Evolutionary conservation across 1,140 invertebrate genomes (phyloP), one percentile per base, ranked within the genome.

Genomic region (Hestina assimilis): DNA sequence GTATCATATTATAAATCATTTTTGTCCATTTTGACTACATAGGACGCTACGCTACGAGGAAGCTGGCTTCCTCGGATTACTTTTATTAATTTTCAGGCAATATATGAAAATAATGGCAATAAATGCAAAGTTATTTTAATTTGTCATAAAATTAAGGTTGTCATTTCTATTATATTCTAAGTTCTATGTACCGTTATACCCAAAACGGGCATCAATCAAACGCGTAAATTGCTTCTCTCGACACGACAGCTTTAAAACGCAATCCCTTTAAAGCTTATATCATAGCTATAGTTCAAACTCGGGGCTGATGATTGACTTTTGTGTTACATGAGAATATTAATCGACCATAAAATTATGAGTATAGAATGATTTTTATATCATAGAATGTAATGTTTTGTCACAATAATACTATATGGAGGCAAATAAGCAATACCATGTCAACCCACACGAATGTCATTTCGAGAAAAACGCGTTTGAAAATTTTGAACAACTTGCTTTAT

Each of bases 131-230:
- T n/a, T n/a, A n/a, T n/a, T n/a, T n/a, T n/a, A n/a, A n/a, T n/a
- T n/a, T n/a, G n/a, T n/a, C n/a, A n/a, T n/a, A n/a, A n/a, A n/a
- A n/a, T n/a, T n/a, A n/a, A n/a, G n/a, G n/a, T n/a, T n/a, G n/a
- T 38, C 24, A 15, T 38, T 14, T 63, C 54, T 46, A 24, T 17
- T 3, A 12, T 20, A n/a, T 43, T 48, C 7, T 3, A 15, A 47
- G 23, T 4, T 59, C 56, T 58, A n/a, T 46, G 42, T 35, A 3
- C 57, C 54, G 50, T 62, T 66, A 62, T 63, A 52, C 66, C 67
- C 65, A 69, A 72, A 75, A 69, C 68, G 72, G 46, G 63, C 71
- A 79, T 79, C 75, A 72, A 79, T 79, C 75, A 79, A 69, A 74
- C 64, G 60, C 67, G 62, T 67, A 79, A 75, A 79, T 79, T 79